phyloP scores from a whole-genome alignment of 2,113 vertebrate genomes.

The Emydura subglobosa region DNA sequence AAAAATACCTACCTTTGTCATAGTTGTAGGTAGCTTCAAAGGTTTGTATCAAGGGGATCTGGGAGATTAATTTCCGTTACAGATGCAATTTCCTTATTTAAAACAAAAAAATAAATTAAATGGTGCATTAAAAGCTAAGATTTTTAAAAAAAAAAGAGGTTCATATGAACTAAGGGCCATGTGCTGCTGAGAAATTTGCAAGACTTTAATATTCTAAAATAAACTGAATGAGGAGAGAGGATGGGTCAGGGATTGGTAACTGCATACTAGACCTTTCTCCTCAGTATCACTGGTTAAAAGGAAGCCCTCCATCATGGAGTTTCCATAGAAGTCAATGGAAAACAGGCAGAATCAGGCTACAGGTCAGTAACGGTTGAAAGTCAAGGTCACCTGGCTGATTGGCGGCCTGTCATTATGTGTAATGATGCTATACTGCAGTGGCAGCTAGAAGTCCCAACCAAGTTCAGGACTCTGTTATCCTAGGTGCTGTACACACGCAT shows the following conservation, averaged over 20 bases:
- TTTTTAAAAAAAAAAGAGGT: background rate
- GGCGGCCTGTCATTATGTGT: background rate
- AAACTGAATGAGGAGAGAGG: background rate
- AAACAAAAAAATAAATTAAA: constrained; percentile 21
- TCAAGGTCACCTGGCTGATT: background rate
- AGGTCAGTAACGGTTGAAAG: background rate
- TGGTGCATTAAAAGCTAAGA: constrained; percentile 36
- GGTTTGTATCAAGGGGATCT: constrained; percentile 54
- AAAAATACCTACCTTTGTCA: constrained; percentile 64
- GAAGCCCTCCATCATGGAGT: background rate
- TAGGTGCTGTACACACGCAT: background rate
- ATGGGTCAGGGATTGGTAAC: background rate
- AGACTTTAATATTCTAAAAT: background rate
- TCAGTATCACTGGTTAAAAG: fast-evolving
- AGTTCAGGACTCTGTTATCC: background rate
- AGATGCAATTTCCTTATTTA: constrained; percentile 67
- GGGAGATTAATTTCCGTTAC: constrained; percentile 68
- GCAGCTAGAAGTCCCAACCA: background rate
- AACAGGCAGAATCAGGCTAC: background rate
- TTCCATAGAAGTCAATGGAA: background rate
- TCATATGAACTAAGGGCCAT: background rate
- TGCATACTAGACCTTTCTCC: fast-evolving
- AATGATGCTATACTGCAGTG: background rate
- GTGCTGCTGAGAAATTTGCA: background rate
- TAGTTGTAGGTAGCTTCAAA: constrained; percentile 43